A percentile compares a stretch with the other conserved stretches of the same genome.
phyloP scores from a whole-genome alignment of 2,888 invertebrate species.

The Notocelia uddmanniana region DNA sequence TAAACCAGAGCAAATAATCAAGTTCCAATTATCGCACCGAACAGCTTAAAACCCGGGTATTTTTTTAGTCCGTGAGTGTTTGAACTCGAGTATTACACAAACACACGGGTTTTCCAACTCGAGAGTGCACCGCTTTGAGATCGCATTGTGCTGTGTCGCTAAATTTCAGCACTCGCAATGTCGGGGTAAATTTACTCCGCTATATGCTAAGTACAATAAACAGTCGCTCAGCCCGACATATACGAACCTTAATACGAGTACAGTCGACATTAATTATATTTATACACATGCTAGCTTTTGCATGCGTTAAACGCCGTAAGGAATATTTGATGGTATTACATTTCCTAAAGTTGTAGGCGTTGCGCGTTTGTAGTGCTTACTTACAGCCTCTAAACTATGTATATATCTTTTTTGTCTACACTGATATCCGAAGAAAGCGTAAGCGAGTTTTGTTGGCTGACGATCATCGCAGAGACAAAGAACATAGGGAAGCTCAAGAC shows the following conservation, averaged over 20 bases:
- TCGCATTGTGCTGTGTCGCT: conserved; percentile 12
- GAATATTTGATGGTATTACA: no score
- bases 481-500: no score
- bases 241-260: background rate
- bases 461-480: no score
- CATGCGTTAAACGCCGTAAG: no score
- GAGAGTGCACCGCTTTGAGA: conserved; percentile 2
- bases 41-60: background rate
- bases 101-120: conserved; percentile 23
- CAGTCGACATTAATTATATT: background rate
- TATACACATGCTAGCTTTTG: background rate
- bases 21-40: conserved; percentile 1
- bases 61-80: conserved; percentile 19
- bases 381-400: no score
- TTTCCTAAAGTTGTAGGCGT: no score
- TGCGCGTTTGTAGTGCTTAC: no score
- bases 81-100: conserved; percentile 24
- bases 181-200: background rate
- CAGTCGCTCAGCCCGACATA: background rate
- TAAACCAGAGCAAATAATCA: background rate
- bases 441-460: no score
- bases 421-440: no score
- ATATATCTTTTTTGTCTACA: no score
- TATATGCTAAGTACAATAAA: no score
- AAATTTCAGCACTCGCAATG: conserved; percentile 1